Base-by-base conservation (phyloP, 2,797 vertebrate species). In the Notolepis coatsorum region DNA sequence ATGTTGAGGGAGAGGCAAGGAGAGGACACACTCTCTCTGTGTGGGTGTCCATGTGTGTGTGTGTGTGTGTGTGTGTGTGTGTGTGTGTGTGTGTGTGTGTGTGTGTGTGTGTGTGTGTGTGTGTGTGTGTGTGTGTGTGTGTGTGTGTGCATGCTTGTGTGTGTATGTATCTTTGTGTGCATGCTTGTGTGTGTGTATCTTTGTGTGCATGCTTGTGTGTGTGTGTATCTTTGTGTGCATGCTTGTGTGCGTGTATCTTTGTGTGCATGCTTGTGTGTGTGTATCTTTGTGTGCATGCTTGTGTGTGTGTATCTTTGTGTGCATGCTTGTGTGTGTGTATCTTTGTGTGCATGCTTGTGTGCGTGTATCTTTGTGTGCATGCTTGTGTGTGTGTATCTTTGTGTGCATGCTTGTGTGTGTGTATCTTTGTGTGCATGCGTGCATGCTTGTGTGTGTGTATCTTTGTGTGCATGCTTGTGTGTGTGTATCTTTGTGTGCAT, bases 51-150 rank as follows among this genome's bases (percentile, higher is more conserved):
- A 24, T 47, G 25, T 59, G 65, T 18, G 39, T 12, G 7, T 15
- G 27, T 12, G 55, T 33, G 51, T 38, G 7, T 10, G 10, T 10
- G 15, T 10, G n/a, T 12, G 18, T 35, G 50, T 42, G 24, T 49
- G 17, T 23, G 28, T 37, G 28, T 50, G 52, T 10, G 13, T 4
- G 51, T 61, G 54, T 54, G 27, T 64, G 31, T 1, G 5, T 35
- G 31, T 48, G 35, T 37, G 37, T 37, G 37, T 42, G 46, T 12
- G 10, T 2, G 45, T 56, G 49, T 57, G 24, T 57, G 41, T 20
- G 41, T 20, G 20, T 45, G 42, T 12, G 46, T 57, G 46, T 18
- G 38, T 60, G 37, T 39, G 39, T 43, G 28, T 42, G 15, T 50
- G 18, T 52, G 15, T 28, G 27, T 18, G 24, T 8, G 37, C 23